Conservation (phyloP, 2,113 vertebrate species). For the Pseudorhombus dupliciocellatus region DNA sequence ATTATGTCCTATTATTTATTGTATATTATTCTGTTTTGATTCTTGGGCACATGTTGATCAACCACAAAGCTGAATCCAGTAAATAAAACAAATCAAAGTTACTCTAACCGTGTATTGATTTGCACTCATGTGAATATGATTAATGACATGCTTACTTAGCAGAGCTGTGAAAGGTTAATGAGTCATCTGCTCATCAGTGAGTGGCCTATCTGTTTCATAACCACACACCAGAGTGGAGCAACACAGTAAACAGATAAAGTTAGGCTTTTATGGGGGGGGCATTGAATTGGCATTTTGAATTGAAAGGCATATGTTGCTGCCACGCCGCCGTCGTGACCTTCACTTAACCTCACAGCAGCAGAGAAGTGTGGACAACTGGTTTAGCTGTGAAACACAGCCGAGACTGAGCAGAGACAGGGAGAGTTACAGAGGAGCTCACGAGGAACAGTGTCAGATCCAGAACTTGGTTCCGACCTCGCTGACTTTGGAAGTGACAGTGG, state of each 20-base stretch:
- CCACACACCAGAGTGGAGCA: background rate
- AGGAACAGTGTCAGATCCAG: background rate
- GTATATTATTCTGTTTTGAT: no score
- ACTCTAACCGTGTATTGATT: no score
- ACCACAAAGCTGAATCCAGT: no score
- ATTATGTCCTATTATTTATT: no score
- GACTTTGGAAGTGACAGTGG: background rate
- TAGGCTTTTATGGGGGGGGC: background rate
- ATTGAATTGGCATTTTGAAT: background rate
- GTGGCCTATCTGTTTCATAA: background rate
- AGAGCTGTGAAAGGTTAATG: background rate
- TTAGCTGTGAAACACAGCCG: background rate
- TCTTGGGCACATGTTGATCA: no score
- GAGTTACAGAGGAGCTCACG: background rate
- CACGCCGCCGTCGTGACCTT: constrained; percentile 39
- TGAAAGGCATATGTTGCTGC: background rate
- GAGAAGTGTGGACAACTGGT: background rate
- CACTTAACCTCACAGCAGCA: background rate
- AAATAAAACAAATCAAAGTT: no score
- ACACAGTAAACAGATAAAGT: background rate
- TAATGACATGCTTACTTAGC: no score
- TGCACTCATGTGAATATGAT: no score
- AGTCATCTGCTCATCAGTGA: background rate
- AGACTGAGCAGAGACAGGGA: background rate
- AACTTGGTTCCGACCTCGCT: constrained; percentile 2